Evolutionary conservation across 1,140 invertebrate genomes (phyloP), one percentile per base, ranked within the genome.

Genomic region (Andricus grossulariae): DNA sequence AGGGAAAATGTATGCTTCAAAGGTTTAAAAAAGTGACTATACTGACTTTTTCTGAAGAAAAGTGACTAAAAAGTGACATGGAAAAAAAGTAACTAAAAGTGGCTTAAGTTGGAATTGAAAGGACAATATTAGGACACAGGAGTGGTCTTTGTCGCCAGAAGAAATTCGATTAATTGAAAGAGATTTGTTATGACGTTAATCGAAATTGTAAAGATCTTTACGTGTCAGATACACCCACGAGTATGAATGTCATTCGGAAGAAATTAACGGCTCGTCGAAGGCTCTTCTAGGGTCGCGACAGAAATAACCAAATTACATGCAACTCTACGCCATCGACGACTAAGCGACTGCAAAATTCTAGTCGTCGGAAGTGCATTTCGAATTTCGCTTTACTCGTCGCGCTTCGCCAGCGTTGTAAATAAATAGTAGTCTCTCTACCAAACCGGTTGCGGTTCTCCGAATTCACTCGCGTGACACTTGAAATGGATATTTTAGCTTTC

Each of bases 301-400:
- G 76, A 84, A 85, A 85, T 85, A 85, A 83, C 84, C 80, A 84
- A 85, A 85, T 85, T 84, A 84, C 81, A 85, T 80, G 80, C 82
- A 84, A 80, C 82, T 75, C 82, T 78, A 77, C 79, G 77, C 76
- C 78, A 82, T 79, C 70, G 78, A 78, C 78, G 60, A 77, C 77
- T 79, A 78, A 82, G 82, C 72, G 82, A 77, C 80, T 81, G 76
- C 80, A 75, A 77, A 80, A 70, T 32, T 72, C 73, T 80, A 76
- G 49, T 79, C 80, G 77, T 81, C 79, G 78, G 78, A 83, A 84
- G 81, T 80, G 79, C 80, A 82, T 73, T 57, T 49, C 52, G 73
- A 18, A 45, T 25, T 49, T 57, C 49, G 66, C 71, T 66, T 19
- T 25, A 71, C 60, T 52, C 50, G 74, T 73, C 57, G 72, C 80